Conservation (phyloP, 2,888 invertebrate species). For the Cantharis rustica region DNA sequence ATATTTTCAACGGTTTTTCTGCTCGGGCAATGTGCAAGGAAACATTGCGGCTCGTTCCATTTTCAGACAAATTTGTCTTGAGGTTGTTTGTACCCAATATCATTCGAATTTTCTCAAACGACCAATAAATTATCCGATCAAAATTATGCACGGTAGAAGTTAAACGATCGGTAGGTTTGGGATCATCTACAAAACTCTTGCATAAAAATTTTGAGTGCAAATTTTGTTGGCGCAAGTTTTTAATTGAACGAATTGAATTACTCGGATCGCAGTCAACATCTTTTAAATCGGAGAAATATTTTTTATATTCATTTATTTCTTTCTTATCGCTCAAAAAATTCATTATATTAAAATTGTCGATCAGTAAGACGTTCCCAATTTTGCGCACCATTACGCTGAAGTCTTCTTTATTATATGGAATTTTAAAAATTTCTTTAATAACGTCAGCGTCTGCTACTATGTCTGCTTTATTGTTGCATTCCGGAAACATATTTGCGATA, state of each 20-base stretch:
- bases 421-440: slow-evolving; percentile 87
- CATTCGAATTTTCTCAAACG: slow-evolving; percentile 95
- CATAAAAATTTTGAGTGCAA: slow-evolving; percentile 89
- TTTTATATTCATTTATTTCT: slow-evolving; percentile 75
- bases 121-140: slow-evolving; percentile 89
- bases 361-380: slow-evolving; percentile 85
- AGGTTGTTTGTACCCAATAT: slow-evolving; percentile 87
- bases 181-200: slow-evolving; percentile 67
- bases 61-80: slow-evolving; percentile 82
- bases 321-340: slow-evolving; percentile 79
- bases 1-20: slow-evolving; percentile 87
- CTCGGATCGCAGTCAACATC: slow-evolving; percentile 57
- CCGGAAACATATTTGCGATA: slow-evolving; percentile 93
- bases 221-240: slow-evolving; percentile 71
- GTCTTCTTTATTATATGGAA: slow-evolving; percentile 77
- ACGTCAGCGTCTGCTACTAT: slow-evolving; percentile 93
- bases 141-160: slow-evolving; percentile 72
- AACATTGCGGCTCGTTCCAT: slow-evolving; percentile 88
- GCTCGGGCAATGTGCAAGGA: slow-evolving; percentile 86
- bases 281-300: slow-evolving; percentile 76
- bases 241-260: slow-evolving; percentile 67
- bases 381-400: slow-evolving; percentile 95
- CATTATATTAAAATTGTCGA: slow-evolving; percentile 93
- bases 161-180: slow-evolving; percentile 74
- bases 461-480: slow-evolving; percentile 90